A percentile compares a stretch with the other conserved stretches of the same genome.
These are phyloP conservation scores for Limnodromus scolopaceus DNA, from an alignment of 2,797 vertebrate genomes.

Conservation along the genomic window DNA sequence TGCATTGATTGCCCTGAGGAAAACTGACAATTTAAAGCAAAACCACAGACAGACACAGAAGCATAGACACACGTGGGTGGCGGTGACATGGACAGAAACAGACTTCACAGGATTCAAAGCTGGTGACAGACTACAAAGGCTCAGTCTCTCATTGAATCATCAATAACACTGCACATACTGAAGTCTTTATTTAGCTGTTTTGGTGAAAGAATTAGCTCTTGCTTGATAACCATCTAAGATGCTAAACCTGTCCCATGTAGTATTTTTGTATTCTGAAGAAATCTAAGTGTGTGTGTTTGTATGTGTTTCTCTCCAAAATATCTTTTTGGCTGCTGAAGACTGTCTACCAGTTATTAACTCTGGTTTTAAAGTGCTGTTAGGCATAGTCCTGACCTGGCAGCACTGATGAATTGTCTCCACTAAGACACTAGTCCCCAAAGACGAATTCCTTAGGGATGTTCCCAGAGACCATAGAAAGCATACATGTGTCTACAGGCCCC, in stretches of 20 bases:
- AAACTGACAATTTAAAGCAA: slow-evolving; percentile 61
- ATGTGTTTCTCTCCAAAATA: not conserved
- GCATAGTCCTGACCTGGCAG: not conserved
- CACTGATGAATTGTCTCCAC: not conserved
- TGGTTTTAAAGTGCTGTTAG: not conserved
- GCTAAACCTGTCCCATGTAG: not conserved
- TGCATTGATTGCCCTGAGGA: slow-evolving; percentile 22
- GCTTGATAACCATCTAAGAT: not conserved
- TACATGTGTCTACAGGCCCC: not conserved
- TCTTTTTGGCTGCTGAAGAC: not conserved
- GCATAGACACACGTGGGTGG: slow-evolving; percentile 42
- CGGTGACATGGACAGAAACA: slow-evolving; percentile 38
- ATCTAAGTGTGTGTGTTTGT: not conserved
- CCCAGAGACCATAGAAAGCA: not conserved
- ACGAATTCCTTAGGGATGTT: not conserved
- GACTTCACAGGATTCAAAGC: slow-evolving; percentile 14
- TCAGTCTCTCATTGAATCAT: slow-evolving; percentile 27
- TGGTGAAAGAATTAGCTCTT: slow-evolving; percentile 32
- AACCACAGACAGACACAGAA: slow-evolving; percentile 45
- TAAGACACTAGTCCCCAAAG: not conserved
- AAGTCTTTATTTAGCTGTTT: slow-evolving; percentile 45
- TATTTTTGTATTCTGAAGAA: not conserved
- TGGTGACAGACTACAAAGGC: slow-evolving; percentile 52
- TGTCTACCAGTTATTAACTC: not conserved
- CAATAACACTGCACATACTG: not conserved